A percentile compares a stretch with the other conserved stretches of the same genome.
These are phyloP conservation scores for Selene dorsalis DNA, from an alignment of 2,797 vertebrate genomes.

Conservation along the genomic window DNA sequence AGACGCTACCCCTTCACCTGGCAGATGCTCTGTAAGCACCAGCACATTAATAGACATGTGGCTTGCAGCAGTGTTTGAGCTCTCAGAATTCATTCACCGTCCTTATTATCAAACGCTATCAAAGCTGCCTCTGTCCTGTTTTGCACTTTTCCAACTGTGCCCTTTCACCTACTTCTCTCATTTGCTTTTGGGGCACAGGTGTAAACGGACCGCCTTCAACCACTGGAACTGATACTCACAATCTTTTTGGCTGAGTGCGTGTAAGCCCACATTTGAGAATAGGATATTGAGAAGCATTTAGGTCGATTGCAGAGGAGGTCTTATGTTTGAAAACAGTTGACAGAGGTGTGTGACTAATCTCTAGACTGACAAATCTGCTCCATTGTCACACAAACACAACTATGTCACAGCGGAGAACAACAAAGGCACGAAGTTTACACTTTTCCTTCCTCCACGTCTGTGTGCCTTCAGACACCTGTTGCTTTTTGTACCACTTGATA, in stretches of 20 bases:
- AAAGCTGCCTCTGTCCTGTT: conserved; percentile 53
- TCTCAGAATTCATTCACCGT: conserved; percentile 28
- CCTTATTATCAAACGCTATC: conserved; percentile 40
- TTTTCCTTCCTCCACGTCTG: conserved; percentile 15
- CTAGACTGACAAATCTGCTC: conserved; percentile 23
- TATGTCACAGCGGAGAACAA: background rate
- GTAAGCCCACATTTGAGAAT: conserved; percentile 43
- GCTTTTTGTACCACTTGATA: conserved; percentile 32
- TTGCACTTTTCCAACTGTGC: conserved; percentile 22
- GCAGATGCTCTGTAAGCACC: conserved; percentile 49
- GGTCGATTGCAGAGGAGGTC: conserved; percentile 20
- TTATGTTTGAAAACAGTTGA: conserved; percentile 38
- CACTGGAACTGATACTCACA: conserved; percentile 52
- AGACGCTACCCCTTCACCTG: conserved; percentile 38
- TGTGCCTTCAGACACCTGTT: conserved; percentile 11
- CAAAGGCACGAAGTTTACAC: conserved; percentile 21
- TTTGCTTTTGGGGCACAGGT: conserved; percentile 54
- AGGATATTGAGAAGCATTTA: conserved; percentile 21
- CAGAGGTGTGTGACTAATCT: conserved; percentile 29
- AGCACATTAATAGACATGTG: conserved; percentile 30
- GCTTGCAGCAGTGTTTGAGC: conserved; percentile 14
- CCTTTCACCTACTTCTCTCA: conserved; percentile 66
- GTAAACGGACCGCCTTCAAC: conserved; percentile 50
- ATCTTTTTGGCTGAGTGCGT: conserved; percentile 34
- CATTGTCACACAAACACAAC: conserved; percentile 18